Evolutionary conservation across 2,888 invertebrate genomes (phyloP).

Genomic region (Strigamia crassipes): DNA sequence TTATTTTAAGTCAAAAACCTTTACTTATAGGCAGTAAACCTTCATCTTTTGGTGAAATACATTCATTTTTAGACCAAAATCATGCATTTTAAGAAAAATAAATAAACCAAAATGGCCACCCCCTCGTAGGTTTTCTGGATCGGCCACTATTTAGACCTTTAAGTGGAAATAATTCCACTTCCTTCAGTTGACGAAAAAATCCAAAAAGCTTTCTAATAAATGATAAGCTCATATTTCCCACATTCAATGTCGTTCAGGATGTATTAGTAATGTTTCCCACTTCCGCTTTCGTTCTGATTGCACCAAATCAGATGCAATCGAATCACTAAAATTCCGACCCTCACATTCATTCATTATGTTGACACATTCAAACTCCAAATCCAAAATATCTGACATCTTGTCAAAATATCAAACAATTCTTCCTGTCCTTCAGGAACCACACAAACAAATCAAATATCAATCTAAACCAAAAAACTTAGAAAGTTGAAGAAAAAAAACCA

Average conservation of each 20-base stretch:
- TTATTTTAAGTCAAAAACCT: no score
- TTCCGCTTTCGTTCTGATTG: slow-evolving; percentile 30
- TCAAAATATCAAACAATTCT: slow-evolving; percentile 18
- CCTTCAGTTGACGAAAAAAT: no score
- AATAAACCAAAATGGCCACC: no score
- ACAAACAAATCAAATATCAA: slow-evolving; percentile 20
- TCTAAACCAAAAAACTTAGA: background rate
- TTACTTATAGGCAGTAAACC: no score
- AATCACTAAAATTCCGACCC: background rate
- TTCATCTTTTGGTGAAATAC: no score
- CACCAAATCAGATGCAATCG: slow-evolving; percentile 33
- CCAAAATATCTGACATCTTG: slow-evolving; percentile 1
- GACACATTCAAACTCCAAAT: background rate
- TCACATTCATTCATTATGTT: slow-evolving; percentile 14
- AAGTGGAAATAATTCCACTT: no score
- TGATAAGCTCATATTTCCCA: slow-evolving; percentile 1
- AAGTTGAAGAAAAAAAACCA: background rate
- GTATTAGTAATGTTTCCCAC: slow-evolving; percentile 33
- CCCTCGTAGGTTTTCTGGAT: no score
- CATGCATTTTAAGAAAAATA: no score
- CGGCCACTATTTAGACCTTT: no score
- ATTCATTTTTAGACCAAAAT: no score
- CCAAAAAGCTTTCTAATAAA: slow-evolving; percentile 13
- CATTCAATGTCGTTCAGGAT: slow-evolving; percentile 16
- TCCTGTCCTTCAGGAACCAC: background rate